Evolutionary conservation across 2,797 vertebrate genomes (phyloP).

Genomic region (Coregonus sp.): DNA sequence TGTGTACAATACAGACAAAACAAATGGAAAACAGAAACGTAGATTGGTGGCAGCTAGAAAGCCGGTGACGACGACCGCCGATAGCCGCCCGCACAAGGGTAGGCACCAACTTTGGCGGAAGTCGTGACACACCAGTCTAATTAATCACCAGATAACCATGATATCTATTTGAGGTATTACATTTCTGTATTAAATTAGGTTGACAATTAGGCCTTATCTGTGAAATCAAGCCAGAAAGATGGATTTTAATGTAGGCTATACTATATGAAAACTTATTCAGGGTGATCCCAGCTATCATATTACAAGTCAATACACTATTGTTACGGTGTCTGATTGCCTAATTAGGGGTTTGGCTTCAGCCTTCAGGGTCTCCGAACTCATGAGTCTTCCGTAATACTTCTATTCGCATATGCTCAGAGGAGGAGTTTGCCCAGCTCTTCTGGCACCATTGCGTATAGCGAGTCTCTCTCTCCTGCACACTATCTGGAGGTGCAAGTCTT

Average conservation of each 20-base stretch:
- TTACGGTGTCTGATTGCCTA: not conserved
- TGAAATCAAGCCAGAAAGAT: not conserved
- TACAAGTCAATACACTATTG: conserved; percentile 11
- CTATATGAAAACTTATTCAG: not conserved
- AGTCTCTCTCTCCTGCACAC: conserved; percentile 75
- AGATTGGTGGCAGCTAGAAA: too few relatives aligned
- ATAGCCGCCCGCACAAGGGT: too few relatives aligned
- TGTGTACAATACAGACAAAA: too few relatives aligned
- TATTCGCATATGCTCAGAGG: conserved; percentile 69
- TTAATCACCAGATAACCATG: not conserved
- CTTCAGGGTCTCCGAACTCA: conserved; percentile 3
- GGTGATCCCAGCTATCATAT: not conserved
- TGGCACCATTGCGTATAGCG: conserved; percentile 41
- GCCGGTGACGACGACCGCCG: too few relatives aligned
- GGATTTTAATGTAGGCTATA: not conserved
- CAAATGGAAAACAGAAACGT: too few relatives aligned
- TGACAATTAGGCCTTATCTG: not conserved
- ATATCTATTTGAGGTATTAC: too few relatives aligned
- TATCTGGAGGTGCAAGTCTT: conserved; percentile 72
- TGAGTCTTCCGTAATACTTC: conserved; percentile 44
- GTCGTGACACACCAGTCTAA: not conserved
- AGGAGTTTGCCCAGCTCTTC: conserved; percentile 73
- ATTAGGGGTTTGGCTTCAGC: not conserved
- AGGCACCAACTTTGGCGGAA: too few relatives aligned
- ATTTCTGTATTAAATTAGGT: too few relatives aligned